Base-by-base conservation (phyloP, 2,113 vertebrate genomes). In the Telmatochromis brichardi region DNA sequence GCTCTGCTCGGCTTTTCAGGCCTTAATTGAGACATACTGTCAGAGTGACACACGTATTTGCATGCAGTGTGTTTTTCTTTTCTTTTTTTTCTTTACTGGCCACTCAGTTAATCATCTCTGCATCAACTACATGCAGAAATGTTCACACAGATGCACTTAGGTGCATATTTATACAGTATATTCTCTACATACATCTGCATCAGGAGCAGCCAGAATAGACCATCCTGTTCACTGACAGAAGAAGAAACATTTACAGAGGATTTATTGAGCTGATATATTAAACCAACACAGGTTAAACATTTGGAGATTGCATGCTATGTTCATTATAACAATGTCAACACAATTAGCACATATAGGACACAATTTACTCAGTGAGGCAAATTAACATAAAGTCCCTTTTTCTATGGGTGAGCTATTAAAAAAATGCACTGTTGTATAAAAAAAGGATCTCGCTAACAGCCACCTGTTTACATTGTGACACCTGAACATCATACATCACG, bases 1-100 rank as follows among this genome's bases (percentile, higher is more conserved):
- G 94, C 94, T 96, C 94, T 94, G 95, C 96, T 96, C 83, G 87
- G 86, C 86, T 94, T 95, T 85, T 96, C 92, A 87, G 94, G 96
- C 96, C 96, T 97, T 99, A 99, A 99, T 98, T 99, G 98, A 99
- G 98, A 99, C 97, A 96, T 97, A 96, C 97, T 98, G 98, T 99
- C 98, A 98, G 96, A 98, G 98, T 97, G 98, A 98, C 98, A 98
- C 98, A 98, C 96, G 97, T 96, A 98, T 99, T 99, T 99, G 97
- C 98, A 99, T 99, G 97, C 94, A 89, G 95, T 97, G 97, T 98
- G 97, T 98, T 97, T 97, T 97, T 97, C 97, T 97, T 95, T 13
- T 40, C 4, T 21, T 14, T 40, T 68, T 23, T 26, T 96, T 96
- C 97, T 97, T 97, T 96, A 96, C 96, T 94, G 95, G 96, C 95